phyloP scores from a whole-genome alignment of 2,113 vertebrate genomes.

The Forbesichthys papilliferus region DNA sequence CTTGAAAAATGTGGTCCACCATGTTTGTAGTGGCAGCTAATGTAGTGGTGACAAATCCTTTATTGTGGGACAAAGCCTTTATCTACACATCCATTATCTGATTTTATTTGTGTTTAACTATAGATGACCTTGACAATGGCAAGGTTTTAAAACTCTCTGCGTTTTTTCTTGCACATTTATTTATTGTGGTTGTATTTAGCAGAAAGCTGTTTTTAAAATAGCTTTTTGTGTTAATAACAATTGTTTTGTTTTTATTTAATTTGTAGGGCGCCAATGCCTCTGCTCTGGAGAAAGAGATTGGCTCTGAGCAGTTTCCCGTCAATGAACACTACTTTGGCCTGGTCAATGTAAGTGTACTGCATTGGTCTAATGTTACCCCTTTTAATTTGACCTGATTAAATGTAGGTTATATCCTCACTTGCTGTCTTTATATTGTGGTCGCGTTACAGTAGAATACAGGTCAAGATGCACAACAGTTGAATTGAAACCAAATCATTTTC shows the following conservation, averaged over 20 bases:
- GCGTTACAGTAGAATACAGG: too few relatives aligned
- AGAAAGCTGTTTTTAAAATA: too few relatives aligned
- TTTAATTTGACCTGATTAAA: neutral
- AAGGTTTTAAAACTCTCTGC: neutral
- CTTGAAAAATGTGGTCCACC: neutral
- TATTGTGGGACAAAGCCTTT: neutral
- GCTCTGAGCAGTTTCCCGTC: constrained; percentile 99
- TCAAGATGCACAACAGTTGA: too few relatives aligned
- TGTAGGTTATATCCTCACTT: neutral
- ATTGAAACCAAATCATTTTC: too few relatives aligned
- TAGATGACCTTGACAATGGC: constrained; percentile 25
- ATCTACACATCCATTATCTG: neutral
- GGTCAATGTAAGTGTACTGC: constrained; percentile 89
- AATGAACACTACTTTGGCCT: constrained; percentile 99
- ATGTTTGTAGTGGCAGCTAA: neutral
- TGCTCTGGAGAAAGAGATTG: constrained; percentile 99
- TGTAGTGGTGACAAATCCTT: neutral
- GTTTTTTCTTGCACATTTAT: neutral
- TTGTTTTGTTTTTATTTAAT: constrained; percentile 8
- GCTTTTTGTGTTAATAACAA: neutral
- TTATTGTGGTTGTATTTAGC: neutral
- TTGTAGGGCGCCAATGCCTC: constrained; percentile 99
- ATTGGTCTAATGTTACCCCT: neutral
- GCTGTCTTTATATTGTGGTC: too few relatives aligned
- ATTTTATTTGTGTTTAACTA: neutral